Base-by-base conservation (phyloP, 1,140 invertebrate genomes). In the Harpegnathos saltator region DNA sequence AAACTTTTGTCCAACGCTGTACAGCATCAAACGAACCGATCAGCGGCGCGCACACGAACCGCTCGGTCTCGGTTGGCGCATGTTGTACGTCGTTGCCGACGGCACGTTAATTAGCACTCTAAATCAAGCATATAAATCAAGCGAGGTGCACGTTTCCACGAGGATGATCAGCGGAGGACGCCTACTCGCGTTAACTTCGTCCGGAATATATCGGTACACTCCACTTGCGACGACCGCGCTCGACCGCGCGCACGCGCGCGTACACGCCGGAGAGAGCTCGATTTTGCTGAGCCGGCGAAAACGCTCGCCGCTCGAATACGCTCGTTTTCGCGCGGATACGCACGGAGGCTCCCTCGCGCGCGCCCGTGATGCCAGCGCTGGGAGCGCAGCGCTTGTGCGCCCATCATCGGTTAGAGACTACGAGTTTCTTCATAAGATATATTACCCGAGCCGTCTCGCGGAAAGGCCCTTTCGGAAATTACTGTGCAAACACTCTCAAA, bases 101-200 rank as follows among this genome's bases (percentile, higher is more conserved):
- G 44, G 61, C 82, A 84, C 85, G 86, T 88, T 88, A 88, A 88
- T 88, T 88, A 88, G 83, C 84, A 84, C 83, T 88, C 77, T 86
- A 80, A 80, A 80, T 80, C 75, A 80, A 80, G 75, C 75, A 69
- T 80, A 90, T 91, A 89, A 89, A 91, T 90, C 89, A 91, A 90
- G 78, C 71, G 83, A 88, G 88, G 78, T 82, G 85, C 84, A 82
- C 85, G 63, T 84, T 90, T 90, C 83, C 86, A 78, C 73, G 66
- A 85, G 87, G 71, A 80, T 89, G 85, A 90, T 87, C 87, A 84
- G 82, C 87, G 74, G 78, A 88, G 71, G 71, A 86, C 83, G 77
- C 68, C 71, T 83, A 87, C 72, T 82, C 75, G 75, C 65, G 81
- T 86, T 87, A 86, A 87, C 82, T 87, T 80, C 73, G 73, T 71